These are phyloP conservation scores for Telmatherina bonti DNA, from an alignment of 2,797 vertebrate species.

Conservation along the genomic window DNA sequence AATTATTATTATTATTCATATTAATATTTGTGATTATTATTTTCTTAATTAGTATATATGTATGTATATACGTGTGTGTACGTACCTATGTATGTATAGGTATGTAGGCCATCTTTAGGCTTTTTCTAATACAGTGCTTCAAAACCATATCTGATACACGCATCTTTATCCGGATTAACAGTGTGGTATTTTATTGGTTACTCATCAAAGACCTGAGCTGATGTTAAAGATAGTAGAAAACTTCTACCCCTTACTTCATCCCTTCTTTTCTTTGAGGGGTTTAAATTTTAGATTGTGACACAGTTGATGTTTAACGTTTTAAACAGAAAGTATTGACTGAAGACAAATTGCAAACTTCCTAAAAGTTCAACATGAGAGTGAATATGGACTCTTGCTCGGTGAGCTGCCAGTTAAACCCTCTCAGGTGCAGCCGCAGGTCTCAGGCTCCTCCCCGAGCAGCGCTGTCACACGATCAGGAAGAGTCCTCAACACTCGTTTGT, in stretches of 20 bases:
- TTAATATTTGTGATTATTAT: too few relatives aligned
- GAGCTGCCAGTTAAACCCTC: constrained; percentile 36
- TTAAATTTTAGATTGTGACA: background rate
- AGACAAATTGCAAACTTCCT: too few relatives aligned
- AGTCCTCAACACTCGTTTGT: constrained; percentile 8
- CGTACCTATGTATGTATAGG: too few relatives aligned
- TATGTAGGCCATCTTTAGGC: too few relatives aligned
- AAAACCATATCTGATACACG: background rate
- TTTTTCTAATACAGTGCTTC: background rate
- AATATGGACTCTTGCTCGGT: too few relatives aligned
- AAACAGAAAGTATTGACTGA: background rate
- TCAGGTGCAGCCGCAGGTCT: constrained; percentile 68
- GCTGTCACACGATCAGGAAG: constrained; percentile 82
- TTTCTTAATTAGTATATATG: too few relatives aligned
- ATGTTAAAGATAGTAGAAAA: background rate
- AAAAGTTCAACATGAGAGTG: background rate
- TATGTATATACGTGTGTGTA: too few relatives aligned
- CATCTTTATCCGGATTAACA: background rate
- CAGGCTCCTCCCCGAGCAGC: constrained; percentile 66
- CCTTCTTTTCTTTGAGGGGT: background rate
- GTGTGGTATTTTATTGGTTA: background rate
- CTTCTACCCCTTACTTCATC: too few relatives aligned
- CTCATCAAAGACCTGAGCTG: background rate
- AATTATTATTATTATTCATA: too few relatives aligned
- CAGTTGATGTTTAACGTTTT: background rate